These are phyloP conservation scores for Dryomyza anilis DNA, from an alignment of 2,888 invertebrate genomes.

Conservation along the genomic window DNA sequence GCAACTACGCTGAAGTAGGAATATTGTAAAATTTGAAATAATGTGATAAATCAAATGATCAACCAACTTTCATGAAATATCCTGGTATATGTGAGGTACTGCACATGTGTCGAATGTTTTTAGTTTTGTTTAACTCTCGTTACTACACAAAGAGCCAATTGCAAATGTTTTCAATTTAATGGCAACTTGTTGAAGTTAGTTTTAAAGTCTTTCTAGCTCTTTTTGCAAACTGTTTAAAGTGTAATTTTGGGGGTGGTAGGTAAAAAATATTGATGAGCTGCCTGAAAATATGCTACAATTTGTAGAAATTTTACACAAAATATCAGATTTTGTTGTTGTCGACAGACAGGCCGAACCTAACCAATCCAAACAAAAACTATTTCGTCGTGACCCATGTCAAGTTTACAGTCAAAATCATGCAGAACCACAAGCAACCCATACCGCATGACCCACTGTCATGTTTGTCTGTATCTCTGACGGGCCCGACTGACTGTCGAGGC, in stretches of 20 bases:
- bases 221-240: not conserved
- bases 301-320: not conserved
- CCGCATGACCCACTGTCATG: no score
- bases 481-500: no score
- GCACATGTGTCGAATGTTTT: no score
- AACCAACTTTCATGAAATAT: no score
- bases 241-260: not conserved
- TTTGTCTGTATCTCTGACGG: no score
- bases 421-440: not conserved
- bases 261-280: not conserved
- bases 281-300: not conserved
- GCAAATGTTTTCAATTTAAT: not conserved
- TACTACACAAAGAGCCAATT: constrained; percentile 1
- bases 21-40: no score
- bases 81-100: no score
- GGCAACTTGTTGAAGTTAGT: not conserved
- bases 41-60: no score
- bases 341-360: not conserved
- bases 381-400: not conserved
- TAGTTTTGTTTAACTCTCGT: no score
- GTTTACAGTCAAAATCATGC: constrained; percentile 8
- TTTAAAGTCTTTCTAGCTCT: not conserved
- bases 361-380: not conserved
- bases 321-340: not conserved
- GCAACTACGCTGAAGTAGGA: no score